Percentiles rank a stretch among this genome's conserved stretches.
Conservation (phyloP, 2,888 invertebrate genomes). For the Lacanobia oleracea region DNA sequence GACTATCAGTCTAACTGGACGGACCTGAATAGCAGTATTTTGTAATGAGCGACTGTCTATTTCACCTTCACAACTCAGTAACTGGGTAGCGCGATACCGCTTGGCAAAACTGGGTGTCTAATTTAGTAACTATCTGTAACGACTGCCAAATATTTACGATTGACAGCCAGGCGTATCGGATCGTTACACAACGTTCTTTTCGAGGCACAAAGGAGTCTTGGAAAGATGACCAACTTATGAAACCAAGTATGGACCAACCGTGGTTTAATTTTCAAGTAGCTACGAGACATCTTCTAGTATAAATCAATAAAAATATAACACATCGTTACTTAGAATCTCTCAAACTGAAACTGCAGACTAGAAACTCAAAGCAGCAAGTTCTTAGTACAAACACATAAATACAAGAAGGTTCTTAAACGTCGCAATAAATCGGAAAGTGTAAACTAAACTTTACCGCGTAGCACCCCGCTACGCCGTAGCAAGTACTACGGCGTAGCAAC, state of each 20-base stretch:
- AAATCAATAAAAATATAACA: background rate
- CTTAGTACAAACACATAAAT: slow-evolving; percentile 38
- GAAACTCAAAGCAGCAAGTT: slow-evolving; percentile 9
- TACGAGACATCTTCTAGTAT: background rate
- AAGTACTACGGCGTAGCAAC: slow-evolving; percentile 7
- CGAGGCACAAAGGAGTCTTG: no score
- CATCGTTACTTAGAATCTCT: background rate
- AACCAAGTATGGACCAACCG: no score
- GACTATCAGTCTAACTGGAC: no score
- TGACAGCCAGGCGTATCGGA: background rate
- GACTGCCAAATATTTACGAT: background rate
- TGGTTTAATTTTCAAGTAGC: no score
- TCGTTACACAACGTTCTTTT: no score
- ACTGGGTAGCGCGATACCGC: no score
- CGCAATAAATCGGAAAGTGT: slow-evolving; percentile 46
- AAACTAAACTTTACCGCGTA: slow-evolving; percentile 34
- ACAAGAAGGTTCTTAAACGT: slow-evolving; percentile 33
- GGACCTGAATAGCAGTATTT: no score
- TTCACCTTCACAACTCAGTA: background rate
- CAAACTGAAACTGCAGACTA: slow-evolving; percentile 1
- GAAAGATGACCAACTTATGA: no score
- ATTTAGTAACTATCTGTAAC: background rate
- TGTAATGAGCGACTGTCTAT: no score
- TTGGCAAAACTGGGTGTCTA: background rate
- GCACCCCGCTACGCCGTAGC: slow-evolving; percentile 23